A percentile compares a stretch with the other conserved stretches of the same genome.
Conservation (phyloP, 2,797 vertebrate genomes). For the Sebastes wilsoni region DNA sequence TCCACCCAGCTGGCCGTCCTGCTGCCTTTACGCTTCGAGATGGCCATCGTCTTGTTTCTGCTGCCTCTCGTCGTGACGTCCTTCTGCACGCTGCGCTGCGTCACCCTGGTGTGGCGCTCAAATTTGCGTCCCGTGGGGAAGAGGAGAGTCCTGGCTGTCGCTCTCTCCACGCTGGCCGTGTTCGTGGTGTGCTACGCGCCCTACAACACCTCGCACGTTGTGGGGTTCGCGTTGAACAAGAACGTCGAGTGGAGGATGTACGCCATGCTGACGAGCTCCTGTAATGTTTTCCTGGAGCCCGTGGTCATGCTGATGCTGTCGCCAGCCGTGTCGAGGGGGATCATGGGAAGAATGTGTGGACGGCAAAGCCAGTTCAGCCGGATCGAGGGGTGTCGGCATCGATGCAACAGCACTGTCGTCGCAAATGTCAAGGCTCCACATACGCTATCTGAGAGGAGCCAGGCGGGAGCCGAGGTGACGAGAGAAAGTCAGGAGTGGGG, state of each 20-base stretch:
- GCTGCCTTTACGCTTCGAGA: slow-evolving; percentile 86
- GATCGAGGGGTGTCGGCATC: slow-evolving; percentile 5
- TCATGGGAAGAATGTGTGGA: slow-evolving; percentile 68
- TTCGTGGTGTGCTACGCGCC: slow-evolving; percentile 89
- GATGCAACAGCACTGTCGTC: not conserved
- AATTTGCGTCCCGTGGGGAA: slow-evolving; percentile 83
- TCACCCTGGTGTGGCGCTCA: slow-evolving; percentile 82
- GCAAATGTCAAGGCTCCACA: not conserved
- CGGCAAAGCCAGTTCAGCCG: slow-evolving; percentile 55
- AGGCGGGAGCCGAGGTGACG: slow-evolving; percentile 19
- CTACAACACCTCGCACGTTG: slow-evolving; percentile 88
- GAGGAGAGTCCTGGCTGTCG: slow-evolving; percentile 83
- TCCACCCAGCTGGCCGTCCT: slow-evolving; percentile 74
- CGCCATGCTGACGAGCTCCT: slow-evolving; percentile 86
- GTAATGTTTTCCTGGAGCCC: slow-evolving; percentile 90
- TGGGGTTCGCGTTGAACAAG: slow-evolving; percentile 73
- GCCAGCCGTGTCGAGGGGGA: slow-evolving; percentile 60
- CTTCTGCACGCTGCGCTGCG: slow-evolving; percentile 86
- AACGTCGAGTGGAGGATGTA: slow-evolving; percentile 80
- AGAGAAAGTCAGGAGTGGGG: slow-evolving; percentile 20
- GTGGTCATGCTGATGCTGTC: slow-evolving; percentile 84
- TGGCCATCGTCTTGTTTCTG: slow-evolving; percentile 85
- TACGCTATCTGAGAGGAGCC: slow-evolving; percentile 26
- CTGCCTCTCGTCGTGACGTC: slow-evolving; percentile 82
- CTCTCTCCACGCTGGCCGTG: slow-evolving; percentile 83